A percentile compares a stretch with the other conserved stretches of the same genome.
Evolutionary conservation across 2,797 vertebrate genomes (phyloP).

Genomic region (Alcedo quadribrachys): DNA sequence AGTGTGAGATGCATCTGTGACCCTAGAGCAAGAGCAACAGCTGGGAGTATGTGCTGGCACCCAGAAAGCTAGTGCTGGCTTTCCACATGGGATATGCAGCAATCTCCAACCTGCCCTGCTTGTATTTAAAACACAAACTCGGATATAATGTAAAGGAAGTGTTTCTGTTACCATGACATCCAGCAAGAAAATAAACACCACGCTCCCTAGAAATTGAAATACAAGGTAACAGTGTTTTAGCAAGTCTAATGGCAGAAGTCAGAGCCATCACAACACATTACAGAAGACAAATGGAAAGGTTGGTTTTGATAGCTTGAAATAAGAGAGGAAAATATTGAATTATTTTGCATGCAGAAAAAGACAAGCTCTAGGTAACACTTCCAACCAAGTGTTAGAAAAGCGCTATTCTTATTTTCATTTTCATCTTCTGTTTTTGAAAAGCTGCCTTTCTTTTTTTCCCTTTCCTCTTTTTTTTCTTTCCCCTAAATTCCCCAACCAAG

Average conservation of each 20-base stretch:
- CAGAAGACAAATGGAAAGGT: neutral
- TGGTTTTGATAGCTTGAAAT: conserved; percentile 7
- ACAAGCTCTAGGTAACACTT: neutral
- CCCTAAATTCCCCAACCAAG: neutral
- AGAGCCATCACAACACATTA: neutral
- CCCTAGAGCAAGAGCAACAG: conserved; percentile 58
- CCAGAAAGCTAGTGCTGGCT: conserved; percentile 60
- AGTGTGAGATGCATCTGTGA: conserved; percentile 56
- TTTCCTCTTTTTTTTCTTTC: neutral
- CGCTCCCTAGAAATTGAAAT: conserved; percentile 20
- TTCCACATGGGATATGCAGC: conserved; percentile 53
- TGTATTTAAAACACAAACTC: conserved; percentile 53
- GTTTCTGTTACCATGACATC: conserved; percentile 70
- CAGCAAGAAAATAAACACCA: conserved; percentile 58
- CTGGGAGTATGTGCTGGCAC: conserved; percentile 56
- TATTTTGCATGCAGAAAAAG: neutral
- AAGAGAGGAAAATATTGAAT: neutral
- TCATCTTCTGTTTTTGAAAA: neutral
- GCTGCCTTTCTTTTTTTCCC: neutral
- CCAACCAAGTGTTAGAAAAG: neutral
- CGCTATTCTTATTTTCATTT: neutral
- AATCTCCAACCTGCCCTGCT: conserved; percentile 45
- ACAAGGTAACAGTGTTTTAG: conserved; percentile 45
- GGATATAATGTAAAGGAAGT: conserved; percentile 25
- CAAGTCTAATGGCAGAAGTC: conserved; percentile 51